Evolutionary conservation across 2,113 vertebrate genomes (phyloP).

Genomic region (Hyaena hyaena): DNA sequence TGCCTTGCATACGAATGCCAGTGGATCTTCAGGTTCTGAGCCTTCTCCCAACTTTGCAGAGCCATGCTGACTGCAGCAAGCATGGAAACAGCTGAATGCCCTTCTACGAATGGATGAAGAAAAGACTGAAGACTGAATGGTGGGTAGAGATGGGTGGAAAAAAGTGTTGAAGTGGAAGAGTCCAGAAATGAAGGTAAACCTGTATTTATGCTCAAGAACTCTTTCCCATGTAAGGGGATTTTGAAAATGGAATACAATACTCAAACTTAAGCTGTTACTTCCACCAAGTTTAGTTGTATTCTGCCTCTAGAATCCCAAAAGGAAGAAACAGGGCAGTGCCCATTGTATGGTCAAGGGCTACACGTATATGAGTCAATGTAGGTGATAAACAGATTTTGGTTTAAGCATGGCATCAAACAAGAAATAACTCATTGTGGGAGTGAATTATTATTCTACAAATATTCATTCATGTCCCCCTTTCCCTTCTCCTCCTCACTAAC

Average conservation of each 20-base stretch:
- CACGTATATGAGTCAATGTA: neutral
- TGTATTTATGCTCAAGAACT: neutral
- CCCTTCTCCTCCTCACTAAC: fast-evolving
- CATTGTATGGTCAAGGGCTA: neutral
- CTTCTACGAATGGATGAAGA: neutral
- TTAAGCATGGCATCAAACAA: neutral
- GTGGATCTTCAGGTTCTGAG: neutral
- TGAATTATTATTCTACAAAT: neutral
- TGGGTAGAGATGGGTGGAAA: neutral
- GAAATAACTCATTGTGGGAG: neutral
- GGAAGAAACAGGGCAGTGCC: fast-evolving
- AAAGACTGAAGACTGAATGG: neutral
- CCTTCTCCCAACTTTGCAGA: neutral
- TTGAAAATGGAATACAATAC: neutral
- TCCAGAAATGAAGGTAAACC: fast-evolving
- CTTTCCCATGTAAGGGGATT: neutral
- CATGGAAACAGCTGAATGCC: neutral
- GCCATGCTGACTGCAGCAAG: neutral
- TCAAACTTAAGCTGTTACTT: neutral
- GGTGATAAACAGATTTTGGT: neutral
- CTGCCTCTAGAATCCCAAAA: neutral
- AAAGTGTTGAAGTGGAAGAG: too few species aligned
- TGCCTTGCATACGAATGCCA: neutral
- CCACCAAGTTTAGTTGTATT: neutral
- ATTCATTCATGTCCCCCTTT: neutral